Evolutionary conservation across 1,140 invertebrate genomes (phyloP).

Genomic region (Pachypeltis micranthus): DNA sequence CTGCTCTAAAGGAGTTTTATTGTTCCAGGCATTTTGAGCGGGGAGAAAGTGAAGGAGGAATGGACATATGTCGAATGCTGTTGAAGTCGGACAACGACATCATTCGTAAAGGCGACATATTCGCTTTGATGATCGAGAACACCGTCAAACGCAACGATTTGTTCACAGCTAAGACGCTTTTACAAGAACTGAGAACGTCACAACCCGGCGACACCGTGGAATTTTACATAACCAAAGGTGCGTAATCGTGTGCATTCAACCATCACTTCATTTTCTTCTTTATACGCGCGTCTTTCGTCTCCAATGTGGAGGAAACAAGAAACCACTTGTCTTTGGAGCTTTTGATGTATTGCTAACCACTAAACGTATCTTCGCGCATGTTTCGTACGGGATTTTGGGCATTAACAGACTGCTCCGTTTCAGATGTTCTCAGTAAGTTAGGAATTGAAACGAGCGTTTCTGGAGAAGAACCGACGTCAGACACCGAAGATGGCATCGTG

Average conservation of each 20-base stretch:
- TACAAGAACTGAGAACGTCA: conserved; percentile 28
- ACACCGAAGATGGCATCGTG: conserved; percentile 11
- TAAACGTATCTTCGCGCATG: neutral
- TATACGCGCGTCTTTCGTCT: neutral
- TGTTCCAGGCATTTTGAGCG: conserved; percentile 38
- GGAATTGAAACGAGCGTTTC: conserved; percentile 10
- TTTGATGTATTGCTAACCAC: neutral
- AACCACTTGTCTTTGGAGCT: no score
- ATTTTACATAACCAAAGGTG: conserved; percentile 29
- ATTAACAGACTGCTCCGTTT: neutral
- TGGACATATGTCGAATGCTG: conserved; percentile 44
- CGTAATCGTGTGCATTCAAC: neutral
- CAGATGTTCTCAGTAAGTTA: conserved; percentile 19
- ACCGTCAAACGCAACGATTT: conserved; percentile 25
- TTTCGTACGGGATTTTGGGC: neutral
- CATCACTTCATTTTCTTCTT: neutral
- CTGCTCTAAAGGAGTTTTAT: no score
- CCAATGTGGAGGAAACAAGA: no score
- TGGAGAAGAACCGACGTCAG: neutral
- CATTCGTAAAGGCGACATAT: conserved; percentile 45
- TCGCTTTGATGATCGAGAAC: conserved; percentile 41
- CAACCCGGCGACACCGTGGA: conserved; percentile 28
- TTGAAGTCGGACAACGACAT: conserved; percentile 38
- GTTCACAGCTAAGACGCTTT: conserved; percentile 29
- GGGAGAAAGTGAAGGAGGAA: conserved; percentile 40